Base-by-base conservation (phyloP, 2,797 vertebrate species). In the Aulostomus chinensis region DNA sequence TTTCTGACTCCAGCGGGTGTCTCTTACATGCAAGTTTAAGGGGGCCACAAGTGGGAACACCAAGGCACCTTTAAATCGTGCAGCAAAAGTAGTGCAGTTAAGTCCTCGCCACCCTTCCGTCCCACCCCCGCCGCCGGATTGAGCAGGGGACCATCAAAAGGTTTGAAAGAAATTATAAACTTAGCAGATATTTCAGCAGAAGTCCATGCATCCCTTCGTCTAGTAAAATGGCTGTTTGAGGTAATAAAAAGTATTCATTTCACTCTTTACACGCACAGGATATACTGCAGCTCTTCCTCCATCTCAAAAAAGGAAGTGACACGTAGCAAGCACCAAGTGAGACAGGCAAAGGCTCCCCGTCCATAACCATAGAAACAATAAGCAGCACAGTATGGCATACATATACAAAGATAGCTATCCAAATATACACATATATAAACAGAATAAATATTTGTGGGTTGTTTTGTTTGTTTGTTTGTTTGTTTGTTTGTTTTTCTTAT, bases 381-480 rank as follows among this genome's bases (percentile, higher is more conserved):
- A 92, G 88, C 83, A 91, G 90, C 82, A 86, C 84, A 47, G 17
- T 78, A 75, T 85, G 77, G 80, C 73, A 70, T 78, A 86, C 76
- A 86, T 85, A 74, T 87, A 94, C 81, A 91, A 93, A 90, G 76
- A 83, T 68, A 86, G 85, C 85, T 85, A 86, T 85, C 89, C 90
- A 93, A 91, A 95, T 94, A 94, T 94, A 94, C 91, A 94, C 68
- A 93, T 88, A 91, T 76, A 90, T 78, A 81, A 89, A 89, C 80
- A 91, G 74, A 88, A 90, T 88, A 87, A 90, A 89, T 89, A 91
- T 84, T 72, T 76, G 71, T 81, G 62, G n/a, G n/a, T n/a, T n/a
- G n/a, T n/a, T n/a, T n/a, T n/a, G n/a, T n/a, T n/a, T n/a, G n/a
- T n/a, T n/a, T n/a, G n/a, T n/a, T n/a, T n/a, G n/a, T n/a, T n/a